A percentile compares a stretch with the other conserved stretches of the same genome.
Conservation (phyloP, 2,888 invertebrate species). For the Drosophila diplacantha region DNA sequence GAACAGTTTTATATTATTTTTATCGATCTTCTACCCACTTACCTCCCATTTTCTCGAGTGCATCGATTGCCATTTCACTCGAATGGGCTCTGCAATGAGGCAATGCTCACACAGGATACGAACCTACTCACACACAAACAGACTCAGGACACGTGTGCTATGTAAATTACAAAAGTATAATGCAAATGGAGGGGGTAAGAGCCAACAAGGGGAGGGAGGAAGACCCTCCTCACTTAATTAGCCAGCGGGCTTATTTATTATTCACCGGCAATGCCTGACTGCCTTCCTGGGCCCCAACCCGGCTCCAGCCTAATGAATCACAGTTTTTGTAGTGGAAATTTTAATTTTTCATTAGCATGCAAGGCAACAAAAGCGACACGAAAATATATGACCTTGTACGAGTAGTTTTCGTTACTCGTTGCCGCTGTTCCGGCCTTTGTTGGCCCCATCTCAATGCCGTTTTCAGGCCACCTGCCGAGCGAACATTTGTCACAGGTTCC, state of each 20-base stretch:
- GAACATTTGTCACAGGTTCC: constrained; percentile 65
- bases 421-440: constrained; percentile 13
- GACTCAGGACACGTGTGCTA: constrained; percentile 53
- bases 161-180: constrained; percentile 66
- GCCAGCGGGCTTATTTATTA: constrained; percentile 69
- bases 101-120: constrained; percentile 51
- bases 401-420: constrained; percentile 45
- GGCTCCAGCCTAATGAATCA: constrained; percentile 66
- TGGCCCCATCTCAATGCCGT: constrained; percentile 6
- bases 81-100: constrained; percentile 49
- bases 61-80: constrained; percentile 63
- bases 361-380: constrained; percentile 54
- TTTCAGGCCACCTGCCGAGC: constrained; percentile 27
- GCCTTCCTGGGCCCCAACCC: constrained; percentile 15
- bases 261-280: constrained; percentile 62
- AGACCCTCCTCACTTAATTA: constrained; percentile 62
- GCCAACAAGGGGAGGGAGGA: constrained; percentile 1
- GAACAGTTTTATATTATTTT: neutral
- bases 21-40: too few species aligned
- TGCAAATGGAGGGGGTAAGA: constrained; percentile 34
- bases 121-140: neutral
- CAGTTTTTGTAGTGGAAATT: constrained; percentile 66
- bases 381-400: constrained; percentile 63
- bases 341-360: constrained; percentile 71
- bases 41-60: constrained; percentile 4